These are phyloP conservation scores for Antedon bifida DNA, from an alignment of 35 echinoderm and acorn worm species.

Conservation along the genomic window DNA sequence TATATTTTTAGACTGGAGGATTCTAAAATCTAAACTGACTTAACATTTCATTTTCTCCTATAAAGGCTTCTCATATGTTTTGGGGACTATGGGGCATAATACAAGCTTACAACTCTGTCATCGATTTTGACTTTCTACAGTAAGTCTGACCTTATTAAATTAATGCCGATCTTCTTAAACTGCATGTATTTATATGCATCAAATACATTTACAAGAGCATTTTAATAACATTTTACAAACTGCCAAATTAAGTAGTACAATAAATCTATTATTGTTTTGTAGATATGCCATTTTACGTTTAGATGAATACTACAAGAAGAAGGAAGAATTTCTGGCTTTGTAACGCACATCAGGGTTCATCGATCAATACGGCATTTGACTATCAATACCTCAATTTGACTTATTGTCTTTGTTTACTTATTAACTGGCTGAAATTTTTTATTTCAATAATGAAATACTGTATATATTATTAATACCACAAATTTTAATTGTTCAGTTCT, in stretches of 20 bases:
- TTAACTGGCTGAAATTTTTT: too few relatives aligned
- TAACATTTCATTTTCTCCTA: slow-evolving; percentile 4
- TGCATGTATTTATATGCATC: neutral
- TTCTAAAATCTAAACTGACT: too few relatives aligned
- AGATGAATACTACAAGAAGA: slow-evolving; percentile 52
- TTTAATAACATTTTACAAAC: too few relatives aligned
- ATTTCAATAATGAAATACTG: too few relatives aligned
- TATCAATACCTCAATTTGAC: too few relatives aligned
- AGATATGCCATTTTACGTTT: slow-evolving; percentile 61
- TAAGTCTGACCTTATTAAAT: slow-evolving; percentile 38
- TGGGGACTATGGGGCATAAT: slow-evolving; percentile 88
- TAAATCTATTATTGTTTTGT: slow-evolving; percentile 3
- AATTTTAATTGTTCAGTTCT: too few relatives aligned
- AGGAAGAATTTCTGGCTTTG: slow-evolving; percentile 51
- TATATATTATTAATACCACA: too few relatives aligned
- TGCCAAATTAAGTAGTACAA: neutral
- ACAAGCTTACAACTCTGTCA: slow-evolving; percentile 63
- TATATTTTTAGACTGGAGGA: too few relatives aligned
- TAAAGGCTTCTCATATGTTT: slow-evolving; percentile 77
- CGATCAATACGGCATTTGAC: too few relatives aligned
- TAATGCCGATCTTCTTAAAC: neutral
- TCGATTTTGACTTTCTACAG: slow-evolving; percentile 93
- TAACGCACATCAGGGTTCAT: too few relatives aligned
- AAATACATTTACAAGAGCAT: too few relatives aligned
- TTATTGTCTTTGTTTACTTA: too few relatives aligned